phyloP scores from a whole-genome alignment of 2,888 invertebrate species.

The Chrysolina americana region DNA sequence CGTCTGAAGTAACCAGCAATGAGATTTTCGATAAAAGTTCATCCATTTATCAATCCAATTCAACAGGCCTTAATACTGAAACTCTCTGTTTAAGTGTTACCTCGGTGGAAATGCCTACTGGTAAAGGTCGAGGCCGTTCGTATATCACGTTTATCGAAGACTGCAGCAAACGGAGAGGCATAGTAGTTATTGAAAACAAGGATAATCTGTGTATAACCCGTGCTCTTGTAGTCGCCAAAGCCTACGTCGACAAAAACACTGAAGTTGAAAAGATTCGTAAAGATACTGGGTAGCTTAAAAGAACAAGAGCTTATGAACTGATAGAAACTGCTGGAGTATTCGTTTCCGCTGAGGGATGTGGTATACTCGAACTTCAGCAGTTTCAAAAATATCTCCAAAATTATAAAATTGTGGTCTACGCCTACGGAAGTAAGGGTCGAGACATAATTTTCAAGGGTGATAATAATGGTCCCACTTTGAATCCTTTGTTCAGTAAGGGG shows the following conservation, averaged over 20 bases:
- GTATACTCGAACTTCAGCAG: slow-evolving; percentile 32
- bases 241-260: slow-evolving; percentile 36
- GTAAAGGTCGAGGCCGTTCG: no score
- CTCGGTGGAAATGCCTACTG: no score
- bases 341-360: slow-evolving; percentile 33
- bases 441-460: not conserved
- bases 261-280: slow-evolving; percentile 6
- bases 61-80: no score
- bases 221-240: slow-evolving; percentile 43
- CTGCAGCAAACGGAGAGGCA: no score
- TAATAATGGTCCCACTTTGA: slow-evolving; percentile 36
- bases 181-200: no score
- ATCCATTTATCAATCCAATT: no score
- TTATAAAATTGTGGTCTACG: slow-evolving; percentile 46
- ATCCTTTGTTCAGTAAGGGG: slow-evolving; percentile 51
- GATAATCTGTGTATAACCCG: slow-evolving; percentile 46
- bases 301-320: slow-evolving; percentile 8
- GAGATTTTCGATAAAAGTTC: no score
- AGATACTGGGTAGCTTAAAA: slow-evolving; percentile 34
- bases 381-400: slow-evolving; percentile 38
- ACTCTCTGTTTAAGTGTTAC: no score
- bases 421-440: slow-evolving; percentile 38
- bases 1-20: no score
- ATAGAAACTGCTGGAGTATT: slow-evolving; percentile 14
- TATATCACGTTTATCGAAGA: no score